Conservation (phyloP, 2,113 vertebrate species). For the Xiphias gladius region DNA sequence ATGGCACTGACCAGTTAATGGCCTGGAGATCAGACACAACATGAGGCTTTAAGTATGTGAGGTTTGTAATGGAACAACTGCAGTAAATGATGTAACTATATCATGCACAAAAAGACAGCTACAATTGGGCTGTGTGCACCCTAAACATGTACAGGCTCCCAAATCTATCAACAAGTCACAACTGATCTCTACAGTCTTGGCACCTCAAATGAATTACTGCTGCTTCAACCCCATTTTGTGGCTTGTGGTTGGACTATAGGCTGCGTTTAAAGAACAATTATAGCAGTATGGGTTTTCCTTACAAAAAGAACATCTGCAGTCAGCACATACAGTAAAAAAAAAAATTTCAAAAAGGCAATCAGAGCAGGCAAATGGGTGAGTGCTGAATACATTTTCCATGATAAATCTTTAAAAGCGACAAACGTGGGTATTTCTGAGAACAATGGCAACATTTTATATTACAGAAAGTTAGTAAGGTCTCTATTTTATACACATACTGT, state of each 20-base stretch:
- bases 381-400: constrained; percentile 33
- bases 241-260: constrained; percentile 21
- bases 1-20: constrained; percentile 3
- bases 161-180: constrained; percentile 48
- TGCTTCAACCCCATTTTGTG: constrained; percentile 51
- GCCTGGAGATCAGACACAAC: neutral
- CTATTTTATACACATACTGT: constrained; percentile 32
- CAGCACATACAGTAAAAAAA: constrained; percentile 57
- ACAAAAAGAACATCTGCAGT: constrained; percentile 40
- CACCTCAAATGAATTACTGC: constrained; percentile 52
- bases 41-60: neutral
- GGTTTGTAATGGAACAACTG: neutral
- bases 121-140: constrained; percentile 21
- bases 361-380: constrained; percentile 43
- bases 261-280: constrained; percentile 36
- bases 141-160: neutral
- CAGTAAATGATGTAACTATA: constrained; percentile 24
- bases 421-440: constrained; percentile 21
- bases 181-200: constrained; percentile 42
- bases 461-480: constrained; percentile 23
- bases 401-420: constrained; percentile 44
- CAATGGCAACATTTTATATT: constrained; percentile 32
- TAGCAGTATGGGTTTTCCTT: constrained; percentile 12
- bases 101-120: neutral
- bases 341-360: constrained; percentile 43